These are phyloP conservation scores for Bugula neritina DNA, from an alignment of 2,888 invertebrate species.

Conservation along the genomic window DNA sequence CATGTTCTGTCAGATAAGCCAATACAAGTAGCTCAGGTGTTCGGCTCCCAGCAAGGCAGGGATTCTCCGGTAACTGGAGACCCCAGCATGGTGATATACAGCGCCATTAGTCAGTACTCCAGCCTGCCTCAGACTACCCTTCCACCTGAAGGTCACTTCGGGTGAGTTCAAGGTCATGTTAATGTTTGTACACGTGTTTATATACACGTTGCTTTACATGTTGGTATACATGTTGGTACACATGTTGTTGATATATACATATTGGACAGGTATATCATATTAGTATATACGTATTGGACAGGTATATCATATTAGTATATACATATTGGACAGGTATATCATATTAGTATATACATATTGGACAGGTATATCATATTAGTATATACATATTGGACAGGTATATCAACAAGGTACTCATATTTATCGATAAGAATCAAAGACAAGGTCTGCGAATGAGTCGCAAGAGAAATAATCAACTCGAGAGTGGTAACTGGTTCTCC, in stretches of 20 bases:
- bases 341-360: too few species aligned
- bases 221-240: too few species aligned
- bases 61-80: constrained; percentile 18
- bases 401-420: constrained; percentile 2
- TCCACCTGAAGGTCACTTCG: constrained; percentile 21
- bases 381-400: background rate
- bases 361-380: background rate
- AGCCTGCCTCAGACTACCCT: constrained; percentile 20
- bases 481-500: background rate
- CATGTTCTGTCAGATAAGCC: constrained; percentile 16
- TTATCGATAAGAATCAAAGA: constrained; percentile 4
- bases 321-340: too few species aligned
- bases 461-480: background rate
- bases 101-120: constrained; percentile 21
- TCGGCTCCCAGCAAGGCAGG: constrained; percentile 18
- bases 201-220: too few species aligned
- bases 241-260: too few species aligned
- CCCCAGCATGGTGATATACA: constrained; percentile 22
- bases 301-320: too few species aligned
- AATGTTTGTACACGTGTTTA: background rate
- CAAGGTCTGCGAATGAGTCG: constrained; percentile 5
- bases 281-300: too few species aligned
- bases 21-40: constrained; percentile 18
- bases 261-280: too few species aligned
- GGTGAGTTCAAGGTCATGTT: constrained; percentile 11